Base-by-base conservation (phyloP, 2,888 invertebrate genomes). In the Incurvaria masculella region DNA sequence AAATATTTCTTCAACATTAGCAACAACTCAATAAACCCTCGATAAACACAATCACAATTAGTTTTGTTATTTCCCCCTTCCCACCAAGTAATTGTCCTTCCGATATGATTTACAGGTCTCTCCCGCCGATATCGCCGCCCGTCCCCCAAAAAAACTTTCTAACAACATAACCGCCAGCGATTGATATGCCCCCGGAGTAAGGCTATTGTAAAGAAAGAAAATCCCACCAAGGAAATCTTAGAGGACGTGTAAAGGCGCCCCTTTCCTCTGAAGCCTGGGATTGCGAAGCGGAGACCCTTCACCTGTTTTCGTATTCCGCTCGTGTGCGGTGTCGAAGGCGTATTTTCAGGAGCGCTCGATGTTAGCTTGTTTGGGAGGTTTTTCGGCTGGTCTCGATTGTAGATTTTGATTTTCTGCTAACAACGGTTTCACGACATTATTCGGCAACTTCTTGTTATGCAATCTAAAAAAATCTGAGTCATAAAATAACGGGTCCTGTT, bases 151-250 rank as follows among this genome's bases (percentile, higher is more conserved):
- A 67, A 72, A 78, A 78, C 67, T 78, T 78, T 74, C 75, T 76
- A 78, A 78, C 78, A 78, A 76, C 76, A 78, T 78, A 78, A 78
- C 78, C 74, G 73, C 78, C 66, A 75, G 78, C 78, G 74, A 75
- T 78, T 78, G 78, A 78, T 76, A 78, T 78, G 78, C 76, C 75
- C 75, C 78, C 65, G 62, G 76, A 72, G 78, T 78, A 76, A 74
- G 72, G 67, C 72, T 72, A 76, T 76, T 78, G 78, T 75, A 78
- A 78, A 78, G 78, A 76, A 78, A 78, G 74, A 75, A 78, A 78
- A 75, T 75, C 78, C 73, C 72, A 63, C 74, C 68, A 72, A 72
- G 73, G 75, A 78, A 78, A 76, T 76, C 74, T 76, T 76, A 64
- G 63, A 65, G 66, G 73, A 75, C 33, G 33, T 33, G 33, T 33